A percentile compares a stretch with the other conserved stretches of the same genome.
These are phyloP conservation scores for Enoplosus armatus DNA, from an alignment of 2,797 vertebrate genomes.

Conservation along the genomic window DNA sequence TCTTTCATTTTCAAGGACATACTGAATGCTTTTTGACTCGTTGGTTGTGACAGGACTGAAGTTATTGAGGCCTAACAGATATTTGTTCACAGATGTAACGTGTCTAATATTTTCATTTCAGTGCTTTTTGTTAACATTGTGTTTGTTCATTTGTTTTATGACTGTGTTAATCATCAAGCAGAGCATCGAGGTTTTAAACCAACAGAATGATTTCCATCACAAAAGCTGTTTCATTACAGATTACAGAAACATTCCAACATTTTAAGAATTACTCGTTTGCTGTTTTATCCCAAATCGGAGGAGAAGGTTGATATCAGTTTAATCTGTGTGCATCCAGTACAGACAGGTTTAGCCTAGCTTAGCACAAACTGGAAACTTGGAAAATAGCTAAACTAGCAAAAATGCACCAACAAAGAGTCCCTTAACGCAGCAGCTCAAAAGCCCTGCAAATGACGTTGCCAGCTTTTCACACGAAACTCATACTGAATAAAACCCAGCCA, in stretches of 20 bases:
- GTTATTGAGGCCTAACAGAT: conserved; percentile 1
- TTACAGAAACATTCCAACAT: not conserved
- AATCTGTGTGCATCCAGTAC: not conserved
- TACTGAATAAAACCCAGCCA: too few relatives aligned
- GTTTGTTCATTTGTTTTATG: conserved; percentile 1
- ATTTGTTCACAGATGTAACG: not conserved
- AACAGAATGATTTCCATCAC: not conserved
- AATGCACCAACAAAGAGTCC: not conserved
- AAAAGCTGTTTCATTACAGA: not conserved
- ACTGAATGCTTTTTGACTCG: conserved; percentile 11
- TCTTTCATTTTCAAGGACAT: conserved; percentile 9
- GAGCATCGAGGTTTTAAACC: not conserved
- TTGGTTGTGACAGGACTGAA: conserved; percentile 13
- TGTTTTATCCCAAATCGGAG: not conserved
- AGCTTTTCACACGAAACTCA: too few relatives aligned
- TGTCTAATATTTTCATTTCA: conserved; percentile 10
- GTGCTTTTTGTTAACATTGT: conserved; percentile 10
- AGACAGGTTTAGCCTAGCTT: too few relatives aligned
- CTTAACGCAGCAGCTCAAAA: not conserved
- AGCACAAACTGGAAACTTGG: too few relatives aligned
- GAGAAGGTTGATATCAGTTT: not conserved
- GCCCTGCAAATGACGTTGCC: not conserved
- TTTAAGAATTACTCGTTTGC: not conserved
- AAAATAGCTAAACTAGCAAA: not conserved
- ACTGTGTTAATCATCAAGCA: not conserved